phyloP scores from a whole-genome alignment of 2,113 vertebrate genomes.

The Phalacrocorax pelagicus region DNA sequence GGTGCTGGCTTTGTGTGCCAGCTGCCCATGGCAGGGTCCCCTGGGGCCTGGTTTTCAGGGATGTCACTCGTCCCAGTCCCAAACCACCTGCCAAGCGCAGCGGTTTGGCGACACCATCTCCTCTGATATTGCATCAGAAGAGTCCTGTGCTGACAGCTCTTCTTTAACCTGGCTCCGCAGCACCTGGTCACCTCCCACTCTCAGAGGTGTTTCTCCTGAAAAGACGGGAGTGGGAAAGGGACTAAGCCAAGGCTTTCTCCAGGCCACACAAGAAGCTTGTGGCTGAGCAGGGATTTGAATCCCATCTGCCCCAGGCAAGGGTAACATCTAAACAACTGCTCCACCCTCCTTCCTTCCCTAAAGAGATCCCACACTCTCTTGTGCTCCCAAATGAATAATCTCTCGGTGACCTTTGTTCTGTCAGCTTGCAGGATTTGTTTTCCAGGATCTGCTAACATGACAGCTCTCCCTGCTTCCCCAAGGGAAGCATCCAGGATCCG shows the following conservation, averaged over 20 bases:
- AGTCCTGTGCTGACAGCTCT: fast-evolving
- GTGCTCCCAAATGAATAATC: fast-evolving
- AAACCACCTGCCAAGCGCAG: fast-evolving
- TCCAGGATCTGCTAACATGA: fast-evolving
- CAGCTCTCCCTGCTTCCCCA: neutral
- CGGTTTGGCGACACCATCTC: neutral
- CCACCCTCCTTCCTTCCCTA: neutral
- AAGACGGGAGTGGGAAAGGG: neutral
- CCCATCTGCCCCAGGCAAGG: neutral
- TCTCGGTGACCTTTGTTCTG: neutral
- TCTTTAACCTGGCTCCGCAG: neutral
- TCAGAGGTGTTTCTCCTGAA: neutral
- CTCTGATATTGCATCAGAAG: fast-evolving
- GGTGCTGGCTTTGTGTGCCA: neutral
- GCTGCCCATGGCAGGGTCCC: neutral
- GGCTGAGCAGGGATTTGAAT: neutral
- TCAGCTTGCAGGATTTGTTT: neutral
- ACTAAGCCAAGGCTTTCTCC: neutral
- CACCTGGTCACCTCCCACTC: neutral
- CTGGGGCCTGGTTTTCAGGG: neutral
- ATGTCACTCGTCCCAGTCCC: neutral
- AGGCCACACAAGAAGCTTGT: neutral
- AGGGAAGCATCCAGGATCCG: fast-evolving
- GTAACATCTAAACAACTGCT: neutral
- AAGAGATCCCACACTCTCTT: neutral